A percentile compares a stretch with the other conserved stretches of the same genome.
Conservation (phyloP, 2,888 invertebrate species). For the Parasteatoda lunata region DNA sequence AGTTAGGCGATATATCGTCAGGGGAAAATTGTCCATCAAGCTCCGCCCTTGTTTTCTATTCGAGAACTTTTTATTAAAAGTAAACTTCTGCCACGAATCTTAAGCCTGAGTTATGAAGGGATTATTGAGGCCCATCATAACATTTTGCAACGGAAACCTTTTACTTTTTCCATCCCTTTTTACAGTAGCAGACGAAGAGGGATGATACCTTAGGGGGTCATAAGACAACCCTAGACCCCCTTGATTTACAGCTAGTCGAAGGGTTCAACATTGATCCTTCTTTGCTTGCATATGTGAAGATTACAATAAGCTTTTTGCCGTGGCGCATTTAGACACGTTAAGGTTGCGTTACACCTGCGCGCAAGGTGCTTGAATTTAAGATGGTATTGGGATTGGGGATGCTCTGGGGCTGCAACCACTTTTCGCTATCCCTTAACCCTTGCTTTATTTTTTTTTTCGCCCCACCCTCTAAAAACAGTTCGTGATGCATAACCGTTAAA, state of each 20-base stretch:
- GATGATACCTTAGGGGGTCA: slow-evolving; percentile 60
- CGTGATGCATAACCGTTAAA: background rate
- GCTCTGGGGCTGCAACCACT: slow-evolving; percentile 49
- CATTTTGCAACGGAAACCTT: slow-evolving; percentile 30
- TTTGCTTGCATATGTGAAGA: slow-evolving; percentile 63
- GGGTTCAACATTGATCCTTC: slow-evolving; percentile 36
- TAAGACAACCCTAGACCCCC: slow-evolving; percentile 50
- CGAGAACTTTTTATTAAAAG: slow-evolving; percentile 61
- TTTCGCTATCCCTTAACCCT: slow-evolving; percentile 30
- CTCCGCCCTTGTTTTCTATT: background rate
- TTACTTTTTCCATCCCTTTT: background rate
- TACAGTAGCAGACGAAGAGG: slow-evolving; percentile 31
- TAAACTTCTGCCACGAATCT: slow-evolving; percentile 37
- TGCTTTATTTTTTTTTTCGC: background rate
- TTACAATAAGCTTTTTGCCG: slow-evolving; percentile 66
- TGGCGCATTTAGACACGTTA: background rate
- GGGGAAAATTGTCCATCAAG: slow-evolving; percentile 2
- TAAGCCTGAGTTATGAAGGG: slow-evolving; percentile 67
- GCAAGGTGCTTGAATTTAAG: slow-evolving; percentile 53
- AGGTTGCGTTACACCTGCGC: slow-evolving; percentile 44
- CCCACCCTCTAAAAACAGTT: background rate
- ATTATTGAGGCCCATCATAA: slow-evolving; percentile 54
- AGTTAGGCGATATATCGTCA: background rate
- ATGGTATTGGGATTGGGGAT: slow-evolving; percentile 12
- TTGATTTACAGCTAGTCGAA: slow-evolving; percentile 53